These are phyloP conservation scores for Danaus melanippus DNA, from an alignment of 1,140 invertebrate species.

Conservation along the genomic window DNA sequence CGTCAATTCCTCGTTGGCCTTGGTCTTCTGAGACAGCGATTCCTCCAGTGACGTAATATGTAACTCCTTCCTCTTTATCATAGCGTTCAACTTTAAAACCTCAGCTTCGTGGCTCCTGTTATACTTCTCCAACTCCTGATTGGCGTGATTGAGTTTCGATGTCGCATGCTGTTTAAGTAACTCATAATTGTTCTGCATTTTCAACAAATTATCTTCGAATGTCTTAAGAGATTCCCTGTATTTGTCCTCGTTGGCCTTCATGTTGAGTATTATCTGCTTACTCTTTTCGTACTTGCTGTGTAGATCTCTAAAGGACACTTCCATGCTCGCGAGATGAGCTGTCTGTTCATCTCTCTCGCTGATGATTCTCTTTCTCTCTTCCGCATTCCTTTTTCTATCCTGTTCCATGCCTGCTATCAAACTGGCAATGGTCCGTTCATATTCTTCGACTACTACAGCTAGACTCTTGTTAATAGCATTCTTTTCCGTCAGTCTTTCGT, in stretches of 20 bases:
- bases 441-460: slow-evolving; percentile 77
- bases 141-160: slow-evolving; percentile 67
- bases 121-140: slow-evolving; percentile 79
- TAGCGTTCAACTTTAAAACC: slow-evolving; percentile 79
- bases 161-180: slow-evolving; percentile 64
- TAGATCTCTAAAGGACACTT: slow-evolving; percentile 84
- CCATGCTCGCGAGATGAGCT: slow-evolving; percentile 81
- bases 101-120: slow-evolving; percentile 77
- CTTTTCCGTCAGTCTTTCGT: slow-evolving; percentile 46
- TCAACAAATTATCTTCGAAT: slow-evolving; percentile 57
- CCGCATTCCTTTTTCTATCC: slow-evolving; percentile 64
- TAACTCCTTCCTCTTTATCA: slow-evolving; percentile 82
- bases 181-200: slow-evolving; percentile 67
- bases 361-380: slow-evolving; percentile 53
- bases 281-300: slow-evolving; percentile 75
- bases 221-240: slow-evolving; percentile 55
- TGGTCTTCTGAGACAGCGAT: slow-evolving; percentile 79
- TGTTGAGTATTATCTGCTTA: slow-evolving; percentile 61
- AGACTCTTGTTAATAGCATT: slow-evolving; percentile 56
- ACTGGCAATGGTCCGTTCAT: slow-evolving; percentile 78
- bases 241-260: slow-evolving; percentile 60
- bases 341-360: slow-evolving; percentile 78
- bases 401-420: slow-evolving; percentile 75
- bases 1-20: slow-evolving; percentile 82
- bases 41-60: slow-evolving; percentile 79